Percentiles rank a stretch among this genome's conserved stretches.
These are phyloP conservation scores for Cyclopterus lumpus DNA, from an alignment of 2,797 vertebrate genomes.

Conservation along the genomic window DNA sequence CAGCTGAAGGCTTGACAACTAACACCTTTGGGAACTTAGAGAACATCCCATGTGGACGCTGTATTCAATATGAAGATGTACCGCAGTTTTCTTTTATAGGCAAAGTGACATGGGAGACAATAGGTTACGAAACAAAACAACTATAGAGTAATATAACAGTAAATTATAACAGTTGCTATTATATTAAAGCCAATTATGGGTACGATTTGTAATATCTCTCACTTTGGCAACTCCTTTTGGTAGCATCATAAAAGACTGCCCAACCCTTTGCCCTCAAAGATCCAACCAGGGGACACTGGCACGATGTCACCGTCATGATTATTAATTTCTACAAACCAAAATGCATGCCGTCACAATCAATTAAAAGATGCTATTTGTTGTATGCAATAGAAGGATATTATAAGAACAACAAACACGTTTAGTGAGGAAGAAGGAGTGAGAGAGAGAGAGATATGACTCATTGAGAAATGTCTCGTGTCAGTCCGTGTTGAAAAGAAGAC, in stretches of 20 bases:
- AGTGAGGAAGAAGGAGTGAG: conserved; percentile 14
- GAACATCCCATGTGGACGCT: conserved; percentile 42
- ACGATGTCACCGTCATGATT: background rate
- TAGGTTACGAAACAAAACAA: background rate
- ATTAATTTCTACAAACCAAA: background rate
- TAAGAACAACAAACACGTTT: conserved; percentile 48
- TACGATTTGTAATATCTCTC: background rate
- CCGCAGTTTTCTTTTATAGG: conserved; percentile 12
- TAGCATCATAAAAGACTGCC: background rate
- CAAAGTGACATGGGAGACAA: conserved; percentile 13
- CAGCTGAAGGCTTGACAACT: conserved; percentile 65
- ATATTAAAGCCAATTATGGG: background rate
- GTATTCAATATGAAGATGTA: conserved; percentile 45
- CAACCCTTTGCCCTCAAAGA: background rate
- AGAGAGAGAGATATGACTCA: conserved; percentile 53
- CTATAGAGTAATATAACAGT: background rate
- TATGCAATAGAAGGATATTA: background rate
- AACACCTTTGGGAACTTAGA: conserved; percentile 52
- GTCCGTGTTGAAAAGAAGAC: conserved; percentile 47
- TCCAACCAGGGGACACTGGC: background rate
- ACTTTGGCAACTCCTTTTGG: background rate
- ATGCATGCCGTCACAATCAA: background rate
- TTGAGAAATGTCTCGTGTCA: conserved; percentile 46
- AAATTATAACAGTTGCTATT: background rate
- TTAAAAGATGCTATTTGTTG: background rate